Percentiles rank a stretch among this genome's conserved stretches.
Evolutionary conservation across 2,888 invertebrate genomes (phyloP).

Genomic region (Xestia sexstrigata): DNA sequence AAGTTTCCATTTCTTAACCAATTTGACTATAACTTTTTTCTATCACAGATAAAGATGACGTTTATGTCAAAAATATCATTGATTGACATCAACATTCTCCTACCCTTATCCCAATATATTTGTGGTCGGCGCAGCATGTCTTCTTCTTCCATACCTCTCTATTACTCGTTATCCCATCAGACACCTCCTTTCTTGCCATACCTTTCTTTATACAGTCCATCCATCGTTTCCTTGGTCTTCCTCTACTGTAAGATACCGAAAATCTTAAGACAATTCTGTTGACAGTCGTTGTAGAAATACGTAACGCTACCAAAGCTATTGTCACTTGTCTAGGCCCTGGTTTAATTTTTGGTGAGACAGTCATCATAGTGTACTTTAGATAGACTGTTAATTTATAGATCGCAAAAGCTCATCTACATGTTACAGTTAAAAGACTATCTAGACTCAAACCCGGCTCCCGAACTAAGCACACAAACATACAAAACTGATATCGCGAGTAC

Average conservation of each 20-base stretch:
- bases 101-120: no score
- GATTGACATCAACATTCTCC: not conserved
- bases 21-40: not conserved
- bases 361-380: not conserved
- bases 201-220: no score
- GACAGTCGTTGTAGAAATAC: no score
- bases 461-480: slow-evolving; percentile 57
- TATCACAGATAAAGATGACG: not conserved
- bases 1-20: not conserved
- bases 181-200: no score
- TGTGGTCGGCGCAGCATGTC: no score
- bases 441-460: slow-evolving; percentile 42
- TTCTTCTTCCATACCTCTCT: no score
- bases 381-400: not conserved
- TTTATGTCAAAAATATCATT: not conserved
- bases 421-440: slow-evolving; percentile 19
- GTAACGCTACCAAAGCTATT: not conserved
- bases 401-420: slow-evolving; percentile 1
- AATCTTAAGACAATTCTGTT: not conserved
- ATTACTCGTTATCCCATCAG: no score
- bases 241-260: not conserved
- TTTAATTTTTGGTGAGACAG: not conserved
- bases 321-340: not conserved
- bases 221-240: no score
- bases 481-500: slow-evolving; percentile 68